Percentiles rank a stretch among this genome's conserved stretches.
Conservation (phyloP, 2,797 vertebrate genomes). For the Coccyzus lansbergi region DNA sequence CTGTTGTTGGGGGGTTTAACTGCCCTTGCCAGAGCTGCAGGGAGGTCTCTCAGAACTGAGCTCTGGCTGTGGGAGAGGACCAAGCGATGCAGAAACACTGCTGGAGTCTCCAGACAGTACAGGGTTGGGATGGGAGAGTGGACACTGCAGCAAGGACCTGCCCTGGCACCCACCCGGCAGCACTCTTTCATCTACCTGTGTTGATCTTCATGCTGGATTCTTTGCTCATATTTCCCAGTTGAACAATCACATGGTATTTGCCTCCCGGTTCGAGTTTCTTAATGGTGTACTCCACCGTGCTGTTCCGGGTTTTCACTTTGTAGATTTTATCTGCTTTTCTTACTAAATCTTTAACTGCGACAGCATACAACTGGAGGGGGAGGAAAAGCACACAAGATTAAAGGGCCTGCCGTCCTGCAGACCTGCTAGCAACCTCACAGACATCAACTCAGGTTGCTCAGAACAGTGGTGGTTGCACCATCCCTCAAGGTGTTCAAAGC, state of each 20-base stretch:
- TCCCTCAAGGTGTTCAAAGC: too few relatives aligned
- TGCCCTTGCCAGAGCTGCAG: background rate
- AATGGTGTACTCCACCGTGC: conserved; percentile 91
- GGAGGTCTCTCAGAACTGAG: background rate
- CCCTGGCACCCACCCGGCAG: background rate
- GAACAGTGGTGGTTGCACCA: too few relatives aligned
- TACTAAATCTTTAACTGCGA: conserved; percentile 89
- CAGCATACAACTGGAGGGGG: conserved; percentile 82
- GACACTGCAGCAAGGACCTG: background rate
- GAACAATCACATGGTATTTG: conserved; percentile 90
- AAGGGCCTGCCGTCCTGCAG: background rate
- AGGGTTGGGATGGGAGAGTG: background rate
- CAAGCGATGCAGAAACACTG: background rate
- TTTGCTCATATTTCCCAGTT: conserved; percentile 97
- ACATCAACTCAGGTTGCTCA: too few relatives aligned
- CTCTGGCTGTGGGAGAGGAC: background rate
- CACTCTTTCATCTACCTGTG: conserved; percentile 79
- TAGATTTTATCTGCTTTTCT: conserved; percentile 89
- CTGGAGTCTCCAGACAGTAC: background rate
- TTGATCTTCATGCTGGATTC: conserved; percentile 90
- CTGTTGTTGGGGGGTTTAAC: rapidly evolving
- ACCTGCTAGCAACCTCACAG: background rate
- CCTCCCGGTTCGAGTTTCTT: conserved; percentile 90
- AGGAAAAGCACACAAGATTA: background rate
- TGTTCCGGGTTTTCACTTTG: conserved; percentile 89